Evolutionary conservation across 2,888 invertebrate genomes (phyloP), one percentile per base, ranked within the genome.

Genomic region (Anorthoa munda): DNA sequence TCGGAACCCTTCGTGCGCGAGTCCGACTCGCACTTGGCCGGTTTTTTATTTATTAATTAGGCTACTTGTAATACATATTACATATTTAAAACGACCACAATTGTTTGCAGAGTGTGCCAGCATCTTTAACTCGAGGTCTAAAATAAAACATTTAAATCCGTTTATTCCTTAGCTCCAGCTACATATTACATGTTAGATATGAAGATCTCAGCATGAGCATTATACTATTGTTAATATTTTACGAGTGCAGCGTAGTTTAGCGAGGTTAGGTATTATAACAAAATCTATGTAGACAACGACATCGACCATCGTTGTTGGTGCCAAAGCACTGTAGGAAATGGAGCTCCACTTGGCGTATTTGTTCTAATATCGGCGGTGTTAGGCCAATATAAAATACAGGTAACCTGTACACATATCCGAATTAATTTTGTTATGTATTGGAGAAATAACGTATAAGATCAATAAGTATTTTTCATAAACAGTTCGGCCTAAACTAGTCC

Each of bases 121-220:
- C 4, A 45, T 13, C 15, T 48, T 3, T 50, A 23, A 5, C 17
- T 56, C 53, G 3, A 50, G 9, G 17, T 55, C n/a, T 11, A 11
- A 31, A 68, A 26, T 31, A 17, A 59, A 70, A 21, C 3, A 0
- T 48, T 63, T 26, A 31, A 39, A 51, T 53, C 23, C 23, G 23
- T 45, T 63, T 58, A 77, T 64, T 77, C 63, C 71, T 77, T 73
- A 64, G 75, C 73, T 81, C 70, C 76, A 82, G 23, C 48, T 68
- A 59, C 67, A 69, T 75, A 72, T 68, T 77, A 83, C 72, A 75
- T 84, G 80, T 77, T 83, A 84, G 85, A 86, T 88, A 85, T 87
- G 86, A 87, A 87, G 70, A 66, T 87, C 85, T 85, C 81, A 84
- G 85, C 83, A 85, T 87, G 83, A 83, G 76, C 69, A 75, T 81